phyloP scores from a whole-genome alignment of 2,888 invertebrate species.

The Salticus scenicus region DNA sequence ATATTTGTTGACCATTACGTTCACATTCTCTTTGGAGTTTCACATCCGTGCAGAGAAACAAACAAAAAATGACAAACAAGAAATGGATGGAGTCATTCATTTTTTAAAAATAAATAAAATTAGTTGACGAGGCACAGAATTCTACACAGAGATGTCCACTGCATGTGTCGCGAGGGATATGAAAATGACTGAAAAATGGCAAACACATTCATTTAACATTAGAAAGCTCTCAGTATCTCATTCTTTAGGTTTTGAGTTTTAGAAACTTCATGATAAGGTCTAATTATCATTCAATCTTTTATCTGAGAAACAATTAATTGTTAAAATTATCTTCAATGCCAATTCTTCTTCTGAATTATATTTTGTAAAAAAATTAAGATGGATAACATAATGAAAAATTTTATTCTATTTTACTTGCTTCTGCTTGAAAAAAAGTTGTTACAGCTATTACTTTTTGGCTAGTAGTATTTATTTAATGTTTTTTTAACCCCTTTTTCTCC shows the following conservation, averaged over 20 bases:
- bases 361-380: too few species aligned
- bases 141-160: conserved; percentile 42
- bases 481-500: too few species aligned
- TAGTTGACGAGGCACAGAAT: conserved; percentile 56
- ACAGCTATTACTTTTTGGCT: too few species aligned
- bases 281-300: too few species aligned
- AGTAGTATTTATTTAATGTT: too few species aligned
- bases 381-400: too few species aligned
- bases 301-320: not conserved
- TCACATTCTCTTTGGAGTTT: not conserved
- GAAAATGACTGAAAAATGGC: conserved; percentile 44
- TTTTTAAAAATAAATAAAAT: conserved; percentile 54
- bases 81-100: conserved; percentile 49
- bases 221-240: not conserved
- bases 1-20: conserved; percentile 29
- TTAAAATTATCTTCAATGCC: not conserved
- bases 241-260: too few species aligned
- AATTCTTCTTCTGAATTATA: not conserved
- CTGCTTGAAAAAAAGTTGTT: too few species aligned
- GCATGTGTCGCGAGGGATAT: conserved; percentile 54
- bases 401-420: too few species aligned
- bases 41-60: conserved; percentile 19
- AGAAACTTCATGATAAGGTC: too few species aligned
- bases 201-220: not conserved
- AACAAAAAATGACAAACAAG: conserved; percentile 18